Base-by-base conservation (phyloP, 2,888 invertebrate species). In the Catocala nupta region DNA sequence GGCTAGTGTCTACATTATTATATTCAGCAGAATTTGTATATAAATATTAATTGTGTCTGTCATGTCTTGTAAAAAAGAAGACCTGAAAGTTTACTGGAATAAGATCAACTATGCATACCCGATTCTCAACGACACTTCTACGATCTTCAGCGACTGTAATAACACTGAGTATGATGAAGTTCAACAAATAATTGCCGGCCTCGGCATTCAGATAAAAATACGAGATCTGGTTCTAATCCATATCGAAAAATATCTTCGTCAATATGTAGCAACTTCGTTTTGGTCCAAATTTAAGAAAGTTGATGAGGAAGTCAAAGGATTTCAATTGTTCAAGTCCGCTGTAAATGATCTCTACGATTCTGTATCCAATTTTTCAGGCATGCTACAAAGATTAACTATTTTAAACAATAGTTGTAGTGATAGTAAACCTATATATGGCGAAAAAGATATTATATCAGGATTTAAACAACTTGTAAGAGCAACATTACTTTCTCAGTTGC, bases 401-500 rank as follows among this genome's bases (percentile, higher is more conserved):
- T 84, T 96, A 42, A 91, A 95, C 64, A 89, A 86, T 36, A 85
- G 85, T 43, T 92, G 94, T 68, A 85, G 86, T 63, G 90, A 94
- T 62, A 87, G 84, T 47, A 93, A 92, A 67, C 88, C 90, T 4
- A 88, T 95, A 52, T 95, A 95, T 78, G 95, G 95, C 39, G 95
- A 95, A 77, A 89, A 86, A 60, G 94, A 95, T 83, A 87, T 95
- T 11, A 81, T 95, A 49, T 87, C 92, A 50, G 95, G 95, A 33
- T 95, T 97, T 68, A 96, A 96, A 81, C 94, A 96, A 70, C 91
- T 96, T 33, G 90, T 97, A 9, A 91, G 96, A 81, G 95, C 96
- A 11, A 95, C 96, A 9, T 82, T 98, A 52, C 85, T 97, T 11
- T 96, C 97, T 7, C 97, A 97, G 78, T 85, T 97, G 16, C 97